Percentiles rank a stretch among this genome's conserved stretches.
Conservation (phyloP, 2,888 invertebrate genomes). For the Keiferia lycopersicella region DNA sequence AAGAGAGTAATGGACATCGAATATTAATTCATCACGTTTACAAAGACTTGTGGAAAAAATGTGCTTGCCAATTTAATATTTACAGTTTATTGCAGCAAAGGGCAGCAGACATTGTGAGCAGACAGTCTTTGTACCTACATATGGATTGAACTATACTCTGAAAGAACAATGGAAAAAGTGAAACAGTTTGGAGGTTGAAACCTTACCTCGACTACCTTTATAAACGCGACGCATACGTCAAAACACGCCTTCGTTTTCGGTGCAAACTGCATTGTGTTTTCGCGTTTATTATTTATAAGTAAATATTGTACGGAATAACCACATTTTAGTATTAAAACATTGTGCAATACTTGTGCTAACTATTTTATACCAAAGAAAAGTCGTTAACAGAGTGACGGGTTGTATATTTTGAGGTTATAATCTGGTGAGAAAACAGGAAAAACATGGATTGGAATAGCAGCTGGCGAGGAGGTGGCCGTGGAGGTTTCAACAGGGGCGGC, state of each 20-base stretch:
- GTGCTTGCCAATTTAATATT: too few species aligned
- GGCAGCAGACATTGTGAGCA: too few species aligned
- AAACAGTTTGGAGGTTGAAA: too few species aligned
- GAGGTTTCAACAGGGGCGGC: slow-evolving; percentile 4
- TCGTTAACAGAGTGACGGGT: background rate
- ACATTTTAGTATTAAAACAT: background rate
- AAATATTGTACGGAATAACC: background rate
- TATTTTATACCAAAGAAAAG: background rate
- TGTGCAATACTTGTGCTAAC: background rate
- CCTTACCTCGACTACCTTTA: background rate
- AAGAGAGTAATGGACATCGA: too few species aligned
- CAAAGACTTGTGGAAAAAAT: too few species aligned
- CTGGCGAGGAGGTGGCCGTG: slow-evolving; percentile 1
- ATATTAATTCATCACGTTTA: too few species aligned
- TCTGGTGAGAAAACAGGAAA: background rate
- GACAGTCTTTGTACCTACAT: too few species aligned
- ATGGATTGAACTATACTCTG: too few species aligned
- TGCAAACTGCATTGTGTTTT: background rate
- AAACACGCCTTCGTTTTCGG: background rate
- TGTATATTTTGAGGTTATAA: slow-evolving; percentile 17
- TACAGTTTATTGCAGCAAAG: too few species aligned
- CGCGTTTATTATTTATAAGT: background rate
- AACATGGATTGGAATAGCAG: slow-evolving; percentile 12
- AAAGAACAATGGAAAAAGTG: too few species aligned
- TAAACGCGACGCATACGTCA: background rate